phyloP scores from a whole-genome alignment of 1,140 invertebrate genomes.

The Campoletis sonorensis region DNA sequence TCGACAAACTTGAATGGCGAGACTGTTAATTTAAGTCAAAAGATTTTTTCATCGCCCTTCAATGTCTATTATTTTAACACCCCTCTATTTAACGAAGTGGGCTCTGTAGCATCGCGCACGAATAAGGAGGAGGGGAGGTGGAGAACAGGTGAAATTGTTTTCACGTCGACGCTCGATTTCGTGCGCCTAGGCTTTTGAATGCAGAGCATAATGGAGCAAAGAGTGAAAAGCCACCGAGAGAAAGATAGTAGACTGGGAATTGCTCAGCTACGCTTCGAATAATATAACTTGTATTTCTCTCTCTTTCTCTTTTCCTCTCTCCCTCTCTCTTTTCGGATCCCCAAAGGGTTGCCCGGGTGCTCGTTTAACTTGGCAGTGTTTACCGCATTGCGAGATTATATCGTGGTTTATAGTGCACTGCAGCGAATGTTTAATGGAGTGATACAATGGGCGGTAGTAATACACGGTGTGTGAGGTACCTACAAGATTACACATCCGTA shows the following conservation, averaged over 20 bases:
- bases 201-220: conserved; percentile 22
- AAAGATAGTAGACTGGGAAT: conserved; percentile 1
- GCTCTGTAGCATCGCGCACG: neutral
- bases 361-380: conserved; percentile 67
- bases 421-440: conserved; percentile 73
- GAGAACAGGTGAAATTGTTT: conserved; percentile 38
- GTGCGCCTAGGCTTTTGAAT: neutral
- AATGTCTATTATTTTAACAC: neutral
- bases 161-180: conserved; percentile 17
- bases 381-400: conserved; percentile 74
- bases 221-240: conserved; percentile 12
- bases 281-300: conserved; percentile 5
- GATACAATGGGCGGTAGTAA: conserved; percentile 63
- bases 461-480: conserved; percentile 20
- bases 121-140: neutral
- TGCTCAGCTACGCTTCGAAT: conserved; percentile 33
- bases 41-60: neutral
- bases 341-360: conserved; percentile 33
- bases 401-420: conserved; percentile 70
- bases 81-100: neutral
- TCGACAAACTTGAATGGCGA: neutral
- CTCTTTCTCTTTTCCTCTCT: neutral
- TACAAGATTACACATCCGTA: conserved; percentile 14
- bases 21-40: neutral
- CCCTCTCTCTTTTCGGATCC: conserved; percentile 9